phyloP scores from a whole-genome alignment of 92 coral and sea anemone genomes.

The Porites rus region DNA sequence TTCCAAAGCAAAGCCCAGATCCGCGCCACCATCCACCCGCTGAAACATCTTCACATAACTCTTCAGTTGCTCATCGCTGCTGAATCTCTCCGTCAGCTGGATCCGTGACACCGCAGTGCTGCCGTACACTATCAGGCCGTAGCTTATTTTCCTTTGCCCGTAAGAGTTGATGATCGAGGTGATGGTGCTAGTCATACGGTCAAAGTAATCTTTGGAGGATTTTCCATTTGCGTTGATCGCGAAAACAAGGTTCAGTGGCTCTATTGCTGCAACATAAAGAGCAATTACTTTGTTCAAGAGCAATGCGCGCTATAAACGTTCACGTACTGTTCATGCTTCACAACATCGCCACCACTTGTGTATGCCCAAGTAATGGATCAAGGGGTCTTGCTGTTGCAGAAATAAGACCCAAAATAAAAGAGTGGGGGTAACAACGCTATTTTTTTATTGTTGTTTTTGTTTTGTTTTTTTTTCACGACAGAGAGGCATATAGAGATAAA shows the following conservation, averaged over 20 bases:
- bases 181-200: slow-evolving; percentile 73
- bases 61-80: slow-evolving; percentile 69
- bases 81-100: slow-evolving; percentile 72
- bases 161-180: slow-evolving; percentile 84
- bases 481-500: too few species aligned
- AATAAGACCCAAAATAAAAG: too few species aligned
- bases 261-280: slow-evolving; percentile 36
- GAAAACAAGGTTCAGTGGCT: slow-evolving; percentile 81
- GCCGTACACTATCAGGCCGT: slow-evolving; percentile 84
- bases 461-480: too few species aligned
- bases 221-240: slow-evolving; percentile 85
- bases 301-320: background rate
- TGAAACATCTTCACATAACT: slow-evolving; percentile 61
- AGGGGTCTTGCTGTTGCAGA: too few species aligned
- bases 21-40: slow-evolving; percentile 61
- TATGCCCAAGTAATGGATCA: too few species aligned
- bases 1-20: slow-evolving; percentile 71
- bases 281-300: background rate
- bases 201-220: slow-evolving; percentile 63
- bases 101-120: slow-evolving; percentile 65
- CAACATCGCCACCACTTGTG: too few species aligned
- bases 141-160: slow-evolving; percentile 76
- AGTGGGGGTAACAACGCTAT: too few species aligned
- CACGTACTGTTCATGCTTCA: too few species aligned
- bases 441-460: too few species aligned